A percentile compares a stretch with the other conserved stretches of the same genome.
Evolutionary conservation across 2,888 invertebrate species (phyloP).

Genomic region (Heteropelma amictum): DNA sequence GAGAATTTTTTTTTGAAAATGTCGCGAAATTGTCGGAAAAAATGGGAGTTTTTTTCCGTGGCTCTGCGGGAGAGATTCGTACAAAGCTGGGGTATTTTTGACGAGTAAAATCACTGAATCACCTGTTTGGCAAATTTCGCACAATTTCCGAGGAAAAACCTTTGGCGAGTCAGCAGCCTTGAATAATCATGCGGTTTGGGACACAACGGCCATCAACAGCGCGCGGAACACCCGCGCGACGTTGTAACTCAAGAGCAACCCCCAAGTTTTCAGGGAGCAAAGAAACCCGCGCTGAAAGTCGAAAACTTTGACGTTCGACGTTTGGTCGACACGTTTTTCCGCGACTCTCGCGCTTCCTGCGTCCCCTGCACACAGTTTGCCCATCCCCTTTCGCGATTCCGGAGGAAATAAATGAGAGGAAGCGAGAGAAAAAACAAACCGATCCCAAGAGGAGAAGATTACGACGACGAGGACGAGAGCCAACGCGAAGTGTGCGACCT

Average conservation of each 20-base stretch:
- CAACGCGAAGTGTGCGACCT: constrained; percentile 52
- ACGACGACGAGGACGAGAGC: constrained; percentile 45
- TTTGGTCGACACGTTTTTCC: constrained; percentile 56
- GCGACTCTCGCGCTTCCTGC: constrained; percentile 41
- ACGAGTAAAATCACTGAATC: not conserved
- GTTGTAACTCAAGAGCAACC: constrained; percentile 3
- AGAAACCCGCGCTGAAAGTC: constrained; percentile 23
- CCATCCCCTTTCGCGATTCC: constrained; percentile 7
- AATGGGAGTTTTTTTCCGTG: too few species aligned
- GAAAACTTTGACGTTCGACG: constrained; percentile 52
- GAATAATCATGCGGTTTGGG: constrained; percentile 53
- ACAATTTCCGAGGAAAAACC: too few species aligned
- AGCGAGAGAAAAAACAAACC: not conserved
- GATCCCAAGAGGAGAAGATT: constrained; percentile 39
- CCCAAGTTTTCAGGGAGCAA: not conserved
- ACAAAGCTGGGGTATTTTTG: too few species aligned
- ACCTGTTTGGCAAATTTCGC: not conserved
- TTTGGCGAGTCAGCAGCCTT: constrained; percentile 19
- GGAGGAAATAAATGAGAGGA: constrained; percentile 26
- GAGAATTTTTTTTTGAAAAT: too few species aligned
- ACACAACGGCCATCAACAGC: constrained; percentile 41
- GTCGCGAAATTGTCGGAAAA: too few species aligned
- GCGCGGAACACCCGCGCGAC: not conserved
- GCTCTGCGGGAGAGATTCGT: too few species aligned
- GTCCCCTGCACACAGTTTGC: constrained; percentile 8